A percentile compares a stretch with the other conserved stretches of the same genome.
Evolutionary conservation across 2,888 invertebrate genomes (phyloP).

Genomic region (Leptinotarsa juncta): DNA sequence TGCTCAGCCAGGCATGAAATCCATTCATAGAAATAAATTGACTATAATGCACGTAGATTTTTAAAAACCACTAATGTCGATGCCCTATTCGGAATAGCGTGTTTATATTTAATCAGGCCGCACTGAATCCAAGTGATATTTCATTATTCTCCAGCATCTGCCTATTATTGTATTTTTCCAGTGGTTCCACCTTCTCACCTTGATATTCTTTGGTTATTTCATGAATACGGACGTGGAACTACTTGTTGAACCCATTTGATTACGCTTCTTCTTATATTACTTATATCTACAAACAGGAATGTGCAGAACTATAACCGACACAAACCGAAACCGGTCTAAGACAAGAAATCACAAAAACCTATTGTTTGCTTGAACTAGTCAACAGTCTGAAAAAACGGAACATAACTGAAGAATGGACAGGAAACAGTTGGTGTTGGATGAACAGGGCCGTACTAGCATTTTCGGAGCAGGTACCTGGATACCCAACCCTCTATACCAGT

Average conservation of each 20-base stretch:
- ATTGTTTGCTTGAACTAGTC: neutral
- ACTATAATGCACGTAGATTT: neutral
- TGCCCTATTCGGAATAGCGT: neutral
- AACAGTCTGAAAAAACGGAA: neutral
- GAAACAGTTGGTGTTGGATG: conserved; percentile 2
- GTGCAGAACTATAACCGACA: neutral
- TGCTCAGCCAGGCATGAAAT: conserved; percentile 11
- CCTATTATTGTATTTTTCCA: neutral
- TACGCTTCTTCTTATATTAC: neutral
- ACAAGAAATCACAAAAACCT: neutral
- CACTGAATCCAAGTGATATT: neutral
- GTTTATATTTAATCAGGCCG: neutral
- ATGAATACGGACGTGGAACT: conserved; percentile 7
- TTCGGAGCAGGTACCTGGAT: neutral
- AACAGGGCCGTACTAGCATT: neutral
- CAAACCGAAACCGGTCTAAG: neutral
- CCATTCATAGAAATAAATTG: conserved; percentile 17
- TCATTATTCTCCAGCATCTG: neutral
- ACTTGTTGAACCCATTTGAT: conserved; percentile 17
- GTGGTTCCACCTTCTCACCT: conserved; percentile 5
- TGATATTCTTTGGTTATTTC: conserved; percentile 8
- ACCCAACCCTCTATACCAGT: too few relatives aligned
- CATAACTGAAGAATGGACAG: neutral
- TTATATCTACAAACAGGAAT: neutral
- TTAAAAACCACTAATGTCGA: conserved; percentile 7